Conservation (phyloP, 2,888 invertebrate species). For the Drosophila borborema region DNA sequence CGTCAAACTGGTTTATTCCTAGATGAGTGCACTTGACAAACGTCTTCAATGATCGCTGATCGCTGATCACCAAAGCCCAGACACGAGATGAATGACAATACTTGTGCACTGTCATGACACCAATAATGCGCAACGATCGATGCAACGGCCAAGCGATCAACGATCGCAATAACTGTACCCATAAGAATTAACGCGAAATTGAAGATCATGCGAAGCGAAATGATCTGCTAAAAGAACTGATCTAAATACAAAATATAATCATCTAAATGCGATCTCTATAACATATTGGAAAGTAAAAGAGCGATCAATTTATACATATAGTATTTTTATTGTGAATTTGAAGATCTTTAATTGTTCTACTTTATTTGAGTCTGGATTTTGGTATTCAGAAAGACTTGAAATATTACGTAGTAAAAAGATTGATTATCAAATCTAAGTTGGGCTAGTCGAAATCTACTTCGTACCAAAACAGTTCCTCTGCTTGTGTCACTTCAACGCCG, state of each 20-base stretch:
- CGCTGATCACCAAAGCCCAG: constrained; percentile 30
- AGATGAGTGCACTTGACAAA: constrained; percentile 58
- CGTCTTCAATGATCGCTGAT: constrained; percentile 30
- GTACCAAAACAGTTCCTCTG: constrained; percentile 35
- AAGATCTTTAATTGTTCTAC: no score
- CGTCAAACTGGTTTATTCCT: constrained; percentile 62
- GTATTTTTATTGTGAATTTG: neutral
- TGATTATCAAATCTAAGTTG: constrained; percentile 15
- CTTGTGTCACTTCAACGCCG: constrained; percentile 19
- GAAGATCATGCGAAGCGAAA: neutral
- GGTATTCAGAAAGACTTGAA: neutral
- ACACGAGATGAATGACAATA: constrained; percentile 51
- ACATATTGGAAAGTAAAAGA: neutral
- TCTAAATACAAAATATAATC: neutral
- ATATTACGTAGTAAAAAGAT: constrained; percentile 1
- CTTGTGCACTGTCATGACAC: constrained; percentile 51
- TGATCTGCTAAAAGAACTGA: neutral
- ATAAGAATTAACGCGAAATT: neutral
- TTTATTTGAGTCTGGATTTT: neutral
- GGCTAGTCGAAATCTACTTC: constrained; percentile 28
- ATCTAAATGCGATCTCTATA: neutral
- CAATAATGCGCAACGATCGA: constrained; percentile 37
- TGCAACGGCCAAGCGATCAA: neutral
- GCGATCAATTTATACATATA: no score
- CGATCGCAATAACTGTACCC: constrained; percentile 26